Evolutionary conservation across 2,888 invertebrate genomes (phyloP), one percentile per base, ranked within the genome.

Genomic region (Lottia scabra): DNA sequence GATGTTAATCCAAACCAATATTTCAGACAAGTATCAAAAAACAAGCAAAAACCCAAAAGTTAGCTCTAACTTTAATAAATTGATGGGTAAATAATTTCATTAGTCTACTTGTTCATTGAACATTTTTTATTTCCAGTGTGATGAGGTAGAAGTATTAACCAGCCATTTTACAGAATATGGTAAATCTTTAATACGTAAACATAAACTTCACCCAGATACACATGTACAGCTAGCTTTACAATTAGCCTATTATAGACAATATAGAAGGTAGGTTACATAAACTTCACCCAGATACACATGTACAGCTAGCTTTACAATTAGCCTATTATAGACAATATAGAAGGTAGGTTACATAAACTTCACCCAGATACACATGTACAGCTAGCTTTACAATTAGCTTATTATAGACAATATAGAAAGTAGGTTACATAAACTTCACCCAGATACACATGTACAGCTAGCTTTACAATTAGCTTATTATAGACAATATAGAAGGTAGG

Each of bases 201-300:
- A 88, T 30, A 91, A 91, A 68, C 83, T 93, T 38, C 93, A 93
- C 85, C 92, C 93, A 3, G 93, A 93, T 83, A 91, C 92, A 0
- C 92, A 91, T 81, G 88, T 93, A 8, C 93, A 93, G 87, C 88
- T 93, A 78, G 89, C 92, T 0, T 85, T 93, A 74, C 93, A 93
- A 80, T 89, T 92, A 80, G 90, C 92, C 0, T 93, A 92, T 83
- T 91, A 90, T 76, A 90, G 90, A 79, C 83, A 92, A 74, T 91
- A 93, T 82, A 85, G 88, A 19, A 87, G 79, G 88, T 89, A 76
- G 74, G 83, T 74, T 43, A 13, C 84, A 88, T 38, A 91, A 91
- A 68, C 83, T 93, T 38, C 93, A 93, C 85, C 92, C 93, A 3
- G 93, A 93, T 83, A 91, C 92, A 0, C 92, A 91, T 81, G 88